phyloP scores from a whole-genome alignment of 2,797 vertebrate genomes.

The Lutra lutra region DNA sequence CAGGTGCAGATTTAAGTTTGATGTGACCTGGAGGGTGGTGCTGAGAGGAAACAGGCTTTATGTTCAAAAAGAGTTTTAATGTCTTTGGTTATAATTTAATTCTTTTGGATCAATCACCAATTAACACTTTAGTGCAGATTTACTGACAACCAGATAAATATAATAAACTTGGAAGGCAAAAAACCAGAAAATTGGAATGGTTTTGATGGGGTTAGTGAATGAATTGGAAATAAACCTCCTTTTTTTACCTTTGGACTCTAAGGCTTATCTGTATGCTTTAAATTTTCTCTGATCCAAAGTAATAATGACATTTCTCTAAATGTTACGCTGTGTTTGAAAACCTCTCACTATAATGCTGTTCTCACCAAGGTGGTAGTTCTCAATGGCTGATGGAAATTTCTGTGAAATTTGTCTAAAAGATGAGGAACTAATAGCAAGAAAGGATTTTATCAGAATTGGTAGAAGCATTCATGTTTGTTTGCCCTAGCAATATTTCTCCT shows the following conservation, averaged over 20 bases:
- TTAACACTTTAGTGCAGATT: not conserved
- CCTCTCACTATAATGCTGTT: not conserved
- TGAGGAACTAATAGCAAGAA: not conserved
- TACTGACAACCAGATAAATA: not conserved
- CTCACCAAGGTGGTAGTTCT: not conserved
- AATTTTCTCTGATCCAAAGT: not conserved
- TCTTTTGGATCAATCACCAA: not conserved
- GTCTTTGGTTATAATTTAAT: not conserved
- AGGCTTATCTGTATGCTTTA: not conserved
- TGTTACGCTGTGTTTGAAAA: not conserved
- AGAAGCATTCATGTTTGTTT: not conserved
- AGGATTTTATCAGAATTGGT: not conserved
- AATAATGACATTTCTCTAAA: not conserved
- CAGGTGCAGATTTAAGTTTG: not conserved
- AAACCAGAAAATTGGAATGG: not conserved
- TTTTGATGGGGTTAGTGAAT: not conserved
- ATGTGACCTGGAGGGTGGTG: not conserved
- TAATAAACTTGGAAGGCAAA: not conserved
- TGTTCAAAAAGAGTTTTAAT: not conserved
- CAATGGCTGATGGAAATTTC: not conserved
- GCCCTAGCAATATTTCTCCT: not conserved
- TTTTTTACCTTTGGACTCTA: not conserved
- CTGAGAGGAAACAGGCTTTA: not conserved
- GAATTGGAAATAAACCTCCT: not conserved
- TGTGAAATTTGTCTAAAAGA: not conserved